Evolutionary conservation across 2,888 invertebrate genomes (phyloP), one percentile per base, ranked within the genome.

Genomic region (Prosopocoilus inquinatus): DNA sequence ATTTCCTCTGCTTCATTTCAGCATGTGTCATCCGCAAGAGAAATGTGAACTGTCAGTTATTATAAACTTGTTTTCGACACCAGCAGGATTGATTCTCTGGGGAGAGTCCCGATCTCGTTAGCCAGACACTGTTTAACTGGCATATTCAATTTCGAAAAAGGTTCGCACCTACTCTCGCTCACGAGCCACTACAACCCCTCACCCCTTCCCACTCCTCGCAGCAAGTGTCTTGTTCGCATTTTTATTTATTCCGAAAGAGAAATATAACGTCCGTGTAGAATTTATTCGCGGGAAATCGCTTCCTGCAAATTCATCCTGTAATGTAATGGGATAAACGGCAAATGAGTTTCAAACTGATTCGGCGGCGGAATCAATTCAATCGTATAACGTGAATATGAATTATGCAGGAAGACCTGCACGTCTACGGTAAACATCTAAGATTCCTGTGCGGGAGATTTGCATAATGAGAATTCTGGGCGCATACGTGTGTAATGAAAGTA

Each of bases 91-190:
- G 43, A 43, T 16, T 50, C 47, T 51, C 55, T 34, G 52, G 58
- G 61, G 58, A 45, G 45, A 43, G 50, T 55, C 62, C 59, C 64
- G 61, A 64, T 57, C 66, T 67, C 66, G 67, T 67, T 69, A 68
- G 64, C 63, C 61, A 64, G 64, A 64, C 64, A 65, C 64, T 64
- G 66, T 67, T 64, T 66, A 67, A 67, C 68, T 69, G 67, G 67
- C 64, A 64, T 68, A 70, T 69, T 71, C 67, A 70, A 70, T 70
- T 69, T 68, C 60, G 60, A 64, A 39, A 35, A 36, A 54, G 35
- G 46, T 55, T 55, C 47, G 45, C 51, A 55, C 55, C 55, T 55
- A 51, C 50, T 55, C 46, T 41, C 47, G 50, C 55, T 69, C 69
- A 68, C 66, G 59, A 52, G 45, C 16, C n/a, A n/a, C n/a, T n/a